Evolutionary conservation across 2,797 vertebrate species (phyloP), one percentile per base, ranked within the genome.

Genomic region (Poecilia picta): DNA sequence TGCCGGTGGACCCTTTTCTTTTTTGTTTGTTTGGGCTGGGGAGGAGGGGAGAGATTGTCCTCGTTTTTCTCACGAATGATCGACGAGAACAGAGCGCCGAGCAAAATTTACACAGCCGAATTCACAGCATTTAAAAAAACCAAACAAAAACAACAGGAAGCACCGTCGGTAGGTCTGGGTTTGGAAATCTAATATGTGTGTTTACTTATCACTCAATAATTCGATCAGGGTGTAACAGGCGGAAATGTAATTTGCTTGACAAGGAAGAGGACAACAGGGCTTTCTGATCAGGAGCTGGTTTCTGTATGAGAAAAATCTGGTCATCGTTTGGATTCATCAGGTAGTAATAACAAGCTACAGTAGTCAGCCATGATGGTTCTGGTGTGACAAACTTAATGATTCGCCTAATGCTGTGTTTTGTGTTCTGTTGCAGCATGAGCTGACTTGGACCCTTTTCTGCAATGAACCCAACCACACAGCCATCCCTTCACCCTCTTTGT

Each of bases 71-170:
- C 70, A 82, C 68, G 75, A 74, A 57, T 79, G 66, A 90, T 25
- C 90, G 93, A 92, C 74, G 74, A 90, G 25, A 74, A 77, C 36
- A 18, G 43, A 68, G 68, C 12, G 68, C 59, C 25, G 23, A 71
- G 79, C 55, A 89, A 85, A 83, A 91, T 92, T 89, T 81, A 72
- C 41, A 80, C 78, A 83, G 91, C 85, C 87, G 80, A 89, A 78
- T 57, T 82, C 83, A 87, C 86, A 89, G 76, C 79, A 79, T 85
- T 85, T 86, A 88, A 41, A 25, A 53, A 43, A 43, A 43, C 11
- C 4, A 4, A 12, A 28, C 0, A 43, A 55, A 5, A 15, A 28
- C 0, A 2, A 77, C 78, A 79, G 72, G 53, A 88, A 81, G 70
- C 79, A 87, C 82, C 39, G 0, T 10, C 16, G 18, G 36, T 41